A percentile compares a stretch with the other conserved stretches of the same genome.
Conservation (phyloP, 2,888 invertebrate genomes). For the Drosophila planitibia region DNA sequence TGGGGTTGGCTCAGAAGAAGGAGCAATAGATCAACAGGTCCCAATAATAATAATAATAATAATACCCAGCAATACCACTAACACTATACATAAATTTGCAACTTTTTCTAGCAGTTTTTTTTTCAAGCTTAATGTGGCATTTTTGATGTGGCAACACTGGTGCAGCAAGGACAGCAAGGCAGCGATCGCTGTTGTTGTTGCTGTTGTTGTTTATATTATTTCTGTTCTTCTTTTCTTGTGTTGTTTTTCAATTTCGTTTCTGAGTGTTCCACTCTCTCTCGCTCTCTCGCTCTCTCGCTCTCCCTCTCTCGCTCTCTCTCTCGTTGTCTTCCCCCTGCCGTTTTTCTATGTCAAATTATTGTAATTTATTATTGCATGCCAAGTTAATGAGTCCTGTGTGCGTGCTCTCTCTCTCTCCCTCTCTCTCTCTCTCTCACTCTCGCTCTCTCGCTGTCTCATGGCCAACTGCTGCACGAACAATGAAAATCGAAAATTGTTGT, state of each 20-base stretch:
- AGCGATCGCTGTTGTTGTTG: slow-evolving; percentile 13
- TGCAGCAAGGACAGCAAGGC: slow-evolving; percentile 17
- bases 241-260: slow-evolving; percentile 11
- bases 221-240: slow-evolving; percentile 8
- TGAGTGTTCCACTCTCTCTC: slow-evolving; percentile 5
- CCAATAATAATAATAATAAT: background rate
- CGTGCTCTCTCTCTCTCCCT: slow-evolving; percentile 3
- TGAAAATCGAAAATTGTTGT: slow-evolving; percentile 46
- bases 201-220: background rate
- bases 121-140: background rate
- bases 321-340: slow-evolving; percentile 13
- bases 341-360: slow-evolving; percentile 67
- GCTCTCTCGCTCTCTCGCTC: slow-evolving; percentile 21
- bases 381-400: slow-evolving; percentile 70
- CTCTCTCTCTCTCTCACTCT: background rate
- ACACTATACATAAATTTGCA: background rate
- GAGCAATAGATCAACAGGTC: background rate
- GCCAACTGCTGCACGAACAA: slow-evolving; percentile 38
- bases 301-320: slow-evolving; percentile 15
- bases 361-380: slow-evolving; percentile 78
- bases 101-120: background rate
- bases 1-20: no score
- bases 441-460: background rate
- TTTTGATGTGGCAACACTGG: background rate
- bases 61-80: background rate